A percentile compares a stretch with the other conserved stretches of the same genome.
Evolutionary conservation across 2,113 vertebrate genomes (phyloP).

Genomic region (Alligator mississippiensis): DNA sequence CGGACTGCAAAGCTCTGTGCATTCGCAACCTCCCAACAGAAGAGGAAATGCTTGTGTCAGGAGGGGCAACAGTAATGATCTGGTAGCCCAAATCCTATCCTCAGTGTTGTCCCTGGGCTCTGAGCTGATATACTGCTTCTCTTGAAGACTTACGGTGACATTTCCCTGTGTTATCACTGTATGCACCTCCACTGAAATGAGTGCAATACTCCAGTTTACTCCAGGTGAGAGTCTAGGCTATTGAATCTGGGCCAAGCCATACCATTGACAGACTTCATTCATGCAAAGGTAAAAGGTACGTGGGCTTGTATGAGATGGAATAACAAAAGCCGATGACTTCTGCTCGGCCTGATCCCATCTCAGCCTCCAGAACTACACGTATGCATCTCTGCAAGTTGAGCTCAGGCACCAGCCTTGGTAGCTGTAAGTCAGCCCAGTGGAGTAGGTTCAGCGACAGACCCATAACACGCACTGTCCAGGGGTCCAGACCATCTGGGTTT

Average conservation of each 20-base stretch:
- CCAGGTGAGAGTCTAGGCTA: neutral
- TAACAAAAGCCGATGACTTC: neutral
- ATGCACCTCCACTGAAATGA: neutral
- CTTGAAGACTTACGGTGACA: neutral
- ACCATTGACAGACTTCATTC: too few species aligned
- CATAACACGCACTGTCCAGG: too few species aligned
- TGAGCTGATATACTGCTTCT: neutral
- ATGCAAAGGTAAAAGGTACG: too few species aligned
- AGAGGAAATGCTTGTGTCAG: neutral
- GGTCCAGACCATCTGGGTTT: too few species aligned
- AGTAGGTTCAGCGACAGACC: too few species aligned
- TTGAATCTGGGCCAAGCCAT: neutral
- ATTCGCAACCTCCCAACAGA: neutral
- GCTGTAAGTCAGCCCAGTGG: neutral
- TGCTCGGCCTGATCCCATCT: neutral
- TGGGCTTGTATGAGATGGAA: neutral
- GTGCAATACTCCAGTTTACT: neutral
- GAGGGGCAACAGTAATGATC: neutral
- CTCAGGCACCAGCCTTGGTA: neutral
- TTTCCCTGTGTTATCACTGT: neutral
- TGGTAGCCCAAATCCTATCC: too few species aligned
- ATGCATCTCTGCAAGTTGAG: neutral
- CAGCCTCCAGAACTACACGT: neutral
- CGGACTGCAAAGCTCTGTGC: neutral
- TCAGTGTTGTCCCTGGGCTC: too few species aligned